Percentiles rank a stretch among this genome's conserved stretches.
phyloP scores from a whole-genome alignment of 2,888 invertebrate species.

The Tenthredo livida region DNA sequence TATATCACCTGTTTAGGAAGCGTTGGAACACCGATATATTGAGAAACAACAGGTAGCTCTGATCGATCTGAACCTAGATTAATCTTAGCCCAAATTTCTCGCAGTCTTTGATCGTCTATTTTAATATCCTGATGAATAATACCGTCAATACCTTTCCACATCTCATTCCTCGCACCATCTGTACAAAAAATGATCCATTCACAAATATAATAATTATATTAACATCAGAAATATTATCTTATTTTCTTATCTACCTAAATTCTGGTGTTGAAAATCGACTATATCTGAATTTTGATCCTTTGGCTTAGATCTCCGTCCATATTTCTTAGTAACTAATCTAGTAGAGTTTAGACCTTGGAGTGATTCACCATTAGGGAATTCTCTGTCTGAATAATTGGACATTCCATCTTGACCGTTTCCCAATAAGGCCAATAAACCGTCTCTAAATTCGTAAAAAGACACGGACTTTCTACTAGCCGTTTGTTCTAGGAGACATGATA shows the following conservation, averaged over 20 bases:
- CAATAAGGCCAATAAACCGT: conserved; percentile 86
- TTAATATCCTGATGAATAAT: conserved; percentile 60
- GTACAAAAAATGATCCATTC: neutral
- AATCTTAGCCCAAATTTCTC: conserved; percentile 83
- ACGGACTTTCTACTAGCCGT: conserved; percentile 78
- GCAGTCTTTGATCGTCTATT: conserved; percentile 81
- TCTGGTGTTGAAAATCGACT: conserved; percentile 57
- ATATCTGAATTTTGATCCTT: conserved; percentile 53
- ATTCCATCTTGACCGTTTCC: conserved; percentile 78
- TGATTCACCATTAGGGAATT: conserved; percentile 46
- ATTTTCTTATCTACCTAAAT: conserved; percentile 52
- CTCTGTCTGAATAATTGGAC: conserved; percentile 43
- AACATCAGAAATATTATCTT: no score
- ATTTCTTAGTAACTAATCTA: conserved; percentile 80
- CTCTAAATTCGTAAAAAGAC: conserved; percentile 88
- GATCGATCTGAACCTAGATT: conserved; percentile 82
- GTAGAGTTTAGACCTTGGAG: conserved; percentile 48
- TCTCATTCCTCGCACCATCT: conserved; percentile 46
- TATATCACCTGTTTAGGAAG: conserved; percentile 82
- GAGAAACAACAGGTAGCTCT: conserved; percentile 84
- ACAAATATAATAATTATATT: no score
- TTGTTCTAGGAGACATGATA: conserved; percentile 62
- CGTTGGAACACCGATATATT: conserved; percentile 84
- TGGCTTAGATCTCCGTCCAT: conserved; percentile 84
- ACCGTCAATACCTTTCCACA: conserved; percentile 46